Percentiles rank a stretch among this genome's conserved stretches.
These are phyloP conservation scores for Tursiops truncatus DNA, from an alignment of 2,113 vertebrate genomes.

Conservation along the genomic window DNA sequence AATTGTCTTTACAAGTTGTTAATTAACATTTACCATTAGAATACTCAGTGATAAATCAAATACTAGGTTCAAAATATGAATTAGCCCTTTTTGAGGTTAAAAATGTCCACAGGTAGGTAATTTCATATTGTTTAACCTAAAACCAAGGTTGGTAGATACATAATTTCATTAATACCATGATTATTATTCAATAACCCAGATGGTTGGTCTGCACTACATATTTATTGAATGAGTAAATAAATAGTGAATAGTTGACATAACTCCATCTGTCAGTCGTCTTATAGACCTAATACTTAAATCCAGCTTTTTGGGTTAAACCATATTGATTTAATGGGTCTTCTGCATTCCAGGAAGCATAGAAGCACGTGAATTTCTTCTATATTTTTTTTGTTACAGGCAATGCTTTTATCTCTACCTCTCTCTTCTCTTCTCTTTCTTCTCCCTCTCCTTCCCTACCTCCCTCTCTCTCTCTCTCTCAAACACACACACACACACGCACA, in stretches of 20 bases:
- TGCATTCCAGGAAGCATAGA: slow-evolving; percentile 24
- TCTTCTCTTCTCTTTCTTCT: not conserved
- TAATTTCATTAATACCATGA: slow-evolving; percentile 30
- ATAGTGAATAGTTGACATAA: not conserved
- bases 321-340: not conserved
- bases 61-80: not conserved
- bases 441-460: too few relatives aligned
- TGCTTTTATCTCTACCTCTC: not conserved
- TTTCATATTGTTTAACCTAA: slow-evolving; percentile 23
- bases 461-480: not conserved
- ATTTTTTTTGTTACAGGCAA: not conserved
- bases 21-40: slow-evolving; percentile 23
- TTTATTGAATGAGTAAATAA: not conserved
- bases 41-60: slow-evolving; percentile 24
- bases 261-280: not conserved
- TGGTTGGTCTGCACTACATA: not conserved
- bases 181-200: not conserved
- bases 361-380: not conserved
- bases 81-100: not conserved
- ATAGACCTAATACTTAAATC: not conserved
- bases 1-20: not conserved
- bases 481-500: not conserved
- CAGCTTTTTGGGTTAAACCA: not conserved
- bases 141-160: not conserved
- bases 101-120: not conserved